These are phyloP conservation scores for Monodelphis domestica DNA, from an alignment of 2,797 vertebrate species.

Conservation along the genomic window DNA sequence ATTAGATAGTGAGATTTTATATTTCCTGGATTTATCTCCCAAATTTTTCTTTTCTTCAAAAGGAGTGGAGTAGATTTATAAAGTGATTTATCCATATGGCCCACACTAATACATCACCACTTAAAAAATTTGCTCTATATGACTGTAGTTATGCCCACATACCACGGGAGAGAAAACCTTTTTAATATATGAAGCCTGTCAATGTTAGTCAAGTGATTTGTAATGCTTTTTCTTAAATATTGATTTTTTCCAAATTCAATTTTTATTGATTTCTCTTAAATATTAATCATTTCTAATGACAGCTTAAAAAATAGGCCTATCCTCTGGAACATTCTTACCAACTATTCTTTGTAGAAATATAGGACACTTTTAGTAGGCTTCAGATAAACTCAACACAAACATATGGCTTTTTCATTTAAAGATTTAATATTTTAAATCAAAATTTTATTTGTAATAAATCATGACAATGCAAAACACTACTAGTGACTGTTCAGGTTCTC, in stretches of 20 bases:
- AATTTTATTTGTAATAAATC: conserved; percentile 63
- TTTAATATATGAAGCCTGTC: conserved; percentile 80
- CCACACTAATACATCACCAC: conserved; percentile 62
- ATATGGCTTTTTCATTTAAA: conserved; percentile 77
- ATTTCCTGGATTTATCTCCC: conserved; percentile 75
- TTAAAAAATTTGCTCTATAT: conserved; percentile 69
- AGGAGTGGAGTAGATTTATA: conserved; percentile 73
- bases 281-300: conserved; percentile 79
- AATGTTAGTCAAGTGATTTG: conserved; percentile 75
- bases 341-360: conserved; percentile 67
- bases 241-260: conserved; percentile 81
- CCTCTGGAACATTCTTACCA: conserved; percentile 58
- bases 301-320: conserved; percentile 78
- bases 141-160: conserved; percentile 51
- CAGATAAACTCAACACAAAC: conserved; percentile 78
- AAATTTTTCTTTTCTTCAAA: conserved; percentile 76
- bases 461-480: conserved; percentile 37
- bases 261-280: conserved; percentile 78
- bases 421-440: conserved; percentile 70
- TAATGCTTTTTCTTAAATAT: conserved; percentile 77
- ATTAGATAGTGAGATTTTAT: conserved; percentile 78
- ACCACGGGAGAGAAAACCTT: conserved; percentile 77
- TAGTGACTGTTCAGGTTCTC: conserved; percentile 30
- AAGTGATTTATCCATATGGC: conserved; percentile 71
- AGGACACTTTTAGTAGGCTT: conserved; percentile 72